Percentiles rank a stretch among this genome's conserved stretches.
Evolutionary conservation across 1,140 invertebrate species (phyloP).

Genomic region (Schlechtendalia chinensis): DNA sequence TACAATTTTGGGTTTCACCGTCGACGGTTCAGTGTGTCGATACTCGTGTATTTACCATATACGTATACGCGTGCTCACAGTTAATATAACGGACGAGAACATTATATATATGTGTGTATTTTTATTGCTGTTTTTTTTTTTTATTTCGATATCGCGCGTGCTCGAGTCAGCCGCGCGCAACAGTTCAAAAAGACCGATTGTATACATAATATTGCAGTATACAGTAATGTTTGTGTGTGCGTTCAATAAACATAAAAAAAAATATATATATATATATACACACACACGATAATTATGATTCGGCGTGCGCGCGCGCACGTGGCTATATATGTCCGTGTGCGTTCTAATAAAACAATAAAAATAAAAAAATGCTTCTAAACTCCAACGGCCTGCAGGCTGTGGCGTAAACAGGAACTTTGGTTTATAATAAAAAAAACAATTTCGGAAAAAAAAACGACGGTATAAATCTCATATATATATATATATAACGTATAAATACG

Average conservation of each 20-base stretch:
- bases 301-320: not conserved
- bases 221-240: not conserved
- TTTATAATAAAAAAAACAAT: slow-evolving; percentile 16
- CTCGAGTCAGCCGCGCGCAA: not conserved
- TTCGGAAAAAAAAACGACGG: not conserved
- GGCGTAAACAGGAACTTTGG: slow-evolving; percentile 36
- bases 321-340: not conserved
- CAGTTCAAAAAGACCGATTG: slow-evolving; percentile 22
- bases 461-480: too few species aligned
- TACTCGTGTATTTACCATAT: not conserved
- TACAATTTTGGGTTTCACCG: too few species aligned
- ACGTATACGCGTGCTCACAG: not conserved
- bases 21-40: too few species aligned
- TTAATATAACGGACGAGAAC: too few species aligned
- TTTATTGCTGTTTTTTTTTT: not conserved
- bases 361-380: slow-evolving; percentile 8
- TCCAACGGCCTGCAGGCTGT: not conserved
- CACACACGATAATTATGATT: slow-evolving; percentile 14
- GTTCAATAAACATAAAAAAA: too few species aligned
- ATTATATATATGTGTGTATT: too few species aligned
- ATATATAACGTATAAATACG: too few species aligned
- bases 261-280: not conserved
- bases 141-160: slow-evolving; percentile 9
- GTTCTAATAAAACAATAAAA: slow-evolving; percentile 30
- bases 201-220: not conserved